Percentiles rank a stretch among this genome's conserved stretches.
These are phyloP conservation scores for Myzus persicae DNA, from an alignment of 1,140 invertebrate species.

Conservation along the genomic window DNA sequence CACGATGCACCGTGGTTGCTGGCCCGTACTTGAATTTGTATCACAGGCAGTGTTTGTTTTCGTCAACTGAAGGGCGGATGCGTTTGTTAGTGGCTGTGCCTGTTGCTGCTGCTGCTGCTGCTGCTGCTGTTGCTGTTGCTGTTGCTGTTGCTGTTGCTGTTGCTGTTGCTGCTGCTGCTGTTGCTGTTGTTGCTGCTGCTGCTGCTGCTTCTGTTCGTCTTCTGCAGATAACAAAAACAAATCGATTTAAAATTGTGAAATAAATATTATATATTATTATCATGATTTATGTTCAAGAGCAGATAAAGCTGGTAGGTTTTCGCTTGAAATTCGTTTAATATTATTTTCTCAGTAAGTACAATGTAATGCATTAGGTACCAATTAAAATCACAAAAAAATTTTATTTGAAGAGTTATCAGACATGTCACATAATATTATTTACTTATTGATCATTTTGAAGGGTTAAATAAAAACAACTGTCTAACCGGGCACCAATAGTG, in stretches of 20 bases:
- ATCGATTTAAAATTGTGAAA: not conserved
- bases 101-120: not conserved
- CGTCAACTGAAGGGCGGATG: not conserved
- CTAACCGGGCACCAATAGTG: not conserved
- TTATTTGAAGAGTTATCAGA: not conserved
- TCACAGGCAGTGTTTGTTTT: constrained; percentile 31
- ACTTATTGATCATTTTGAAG: not conserved
- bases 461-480: not conserved
- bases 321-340: not conserved
- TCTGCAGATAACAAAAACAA: not conserved
- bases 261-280: not conserved
- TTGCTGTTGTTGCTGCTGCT: not conserved
- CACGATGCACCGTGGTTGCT: constrained; percentile 69
- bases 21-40: not conserved
- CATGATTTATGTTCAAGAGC: not conserved
- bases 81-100: not conserved
- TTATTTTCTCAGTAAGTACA: not conserved
- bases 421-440: not conserved
- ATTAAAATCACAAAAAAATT: not conserved
- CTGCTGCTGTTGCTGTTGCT: not conserved
- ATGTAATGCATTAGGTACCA: not conserved
- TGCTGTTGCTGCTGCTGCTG: not conserved
- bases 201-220: constrained; percentile 12
- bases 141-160: not conserved
- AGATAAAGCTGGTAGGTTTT: not conserved